phyloP scores from a whole-genome alignment of 2,888 invertebrate species.

The Autographa gamma region DNA sequence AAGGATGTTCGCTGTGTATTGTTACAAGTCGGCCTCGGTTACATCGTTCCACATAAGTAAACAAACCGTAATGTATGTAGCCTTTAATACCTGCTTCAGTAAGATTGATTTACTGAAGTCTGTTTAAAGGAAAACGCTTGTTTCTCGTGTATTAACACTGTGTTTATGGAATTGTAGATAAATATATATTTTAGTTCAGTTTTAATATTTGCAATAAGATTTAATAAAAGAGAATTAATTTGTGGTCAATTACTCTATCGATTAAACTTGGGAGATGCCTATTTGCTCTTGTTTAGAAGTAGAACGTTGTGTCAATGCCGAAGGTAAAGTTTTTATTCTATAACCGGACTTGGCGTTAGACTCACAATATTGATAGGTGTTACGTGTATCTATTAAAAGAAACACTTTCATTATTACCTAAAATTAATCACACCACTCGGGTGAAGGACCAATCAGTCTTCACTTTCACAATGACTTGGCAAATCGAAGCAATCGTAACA shows the following conservation, averaged over 20 bases:
- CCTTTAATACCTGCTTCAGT: background rate
- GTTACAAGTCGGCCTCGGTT: conserved; percentile 32
- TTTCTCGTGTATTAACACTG: background rate
- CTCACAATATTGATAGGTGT: too few relatives aligned
- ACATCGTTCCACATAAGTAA: conserved; percentile 10
- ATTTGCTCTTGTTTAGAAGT: too few relatives aligned
- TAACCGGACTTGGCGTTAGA: too few relatives aligned
- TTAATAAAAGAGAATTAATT: too few relatives aligned
- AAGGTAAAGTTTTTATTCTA: too few relatives aligned
- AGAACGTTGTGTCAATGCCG: too few relatives aligned
- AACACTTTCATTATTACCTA: background rate
- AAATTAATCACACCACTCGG: background rate
- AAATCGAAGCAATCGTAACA: background rate
- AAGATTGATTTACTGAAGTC: background rate
- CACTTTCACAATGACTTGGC: background rate
- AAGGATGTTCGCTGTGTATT: conserved; percentile 29
- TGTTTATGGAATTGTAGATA: too few relatives aligned
- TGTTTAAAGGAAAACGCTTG: background rate
- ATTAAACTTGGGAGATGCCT: too few relatives aligned
- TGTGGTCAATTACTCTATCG: too few relatives aligned
- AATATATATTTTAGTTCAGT: too few relatives aligned
- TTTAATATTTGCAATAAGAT: too few relatives aligned
- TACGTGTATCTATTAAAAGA: too few relatives aligned
- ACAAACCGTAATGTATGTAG: conserved; percentile 10
- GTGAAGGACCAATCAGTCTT: background rate